phyloP scores from a whole-genome alignment of 2,888 invertebrate species.

The Phalangium opilio region DNA sequence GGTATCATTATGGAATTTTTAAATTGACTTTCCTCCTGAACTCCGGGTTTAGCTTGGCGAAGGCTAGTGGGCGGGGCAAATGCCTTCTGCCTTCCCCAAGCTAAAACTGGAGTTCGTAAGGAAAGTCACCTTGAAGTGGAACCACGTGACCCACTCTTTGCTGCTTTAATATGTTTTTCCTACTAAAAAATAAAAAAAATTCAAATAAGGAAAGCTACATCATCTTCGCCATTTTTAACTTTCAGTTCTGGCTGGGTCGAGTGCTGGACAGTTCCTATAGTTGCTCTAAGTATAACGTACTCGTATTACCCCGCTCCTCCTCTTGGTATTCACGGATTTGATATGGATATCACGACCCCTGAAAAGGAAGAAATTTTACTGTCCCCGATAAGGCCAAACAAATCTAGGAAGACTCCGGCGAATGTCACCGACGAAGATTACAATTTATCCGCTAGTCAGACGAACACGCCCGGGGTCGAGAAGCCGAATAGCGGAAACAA shows the following conservation, averaged over 20 bases:
- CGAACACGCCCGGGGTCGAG: background rate
- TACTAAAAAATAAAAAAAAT: too few species aligned
- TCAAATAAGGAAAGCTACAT: too few species aligned
- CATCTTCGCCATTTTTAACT: too few species aligned
- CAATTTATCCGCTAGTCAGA: constrained; percentile 2
- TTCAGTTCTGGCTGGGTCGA: constrained; percentile 68
- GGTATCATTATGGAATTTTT: too few species aligned
- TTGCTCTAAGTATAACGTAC: constrained; percentile 77
- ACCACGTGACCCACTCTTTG: too few species aligned
- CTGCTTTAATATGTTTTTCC: too few species aligned
- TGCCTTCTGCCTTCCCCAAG: too few species aligned
- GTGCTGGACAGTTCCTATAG: constrained; percentile 90
- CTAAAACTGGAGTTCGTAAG: too few species aligned
- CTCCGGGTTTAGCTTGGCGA: too few species aligned
- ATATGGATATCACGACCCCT: constrained; percentile 76
- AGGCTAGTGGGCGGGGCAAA: too few species aligned
- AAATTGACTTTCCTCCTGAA: too few species aligned
- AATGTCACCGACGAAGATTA: background rate
- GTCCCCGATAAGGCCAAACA: constrained; percentile 66
- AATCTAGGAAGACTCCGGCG: constrained; percentile 2
- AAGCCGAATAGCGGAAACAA: constrained; percentile 3
- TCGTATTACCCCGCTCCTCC: constrained; percentile 84
- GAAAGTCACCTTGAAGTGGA: too few species aligned
- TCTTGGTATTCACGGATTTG: constrained; percentile 64
- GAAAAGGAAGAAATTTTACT: constrained; percentile 83